phyloP scores from a whole-genome alignment of 1,140 invertebrate species.

The Papilio xuthus region DNA sequence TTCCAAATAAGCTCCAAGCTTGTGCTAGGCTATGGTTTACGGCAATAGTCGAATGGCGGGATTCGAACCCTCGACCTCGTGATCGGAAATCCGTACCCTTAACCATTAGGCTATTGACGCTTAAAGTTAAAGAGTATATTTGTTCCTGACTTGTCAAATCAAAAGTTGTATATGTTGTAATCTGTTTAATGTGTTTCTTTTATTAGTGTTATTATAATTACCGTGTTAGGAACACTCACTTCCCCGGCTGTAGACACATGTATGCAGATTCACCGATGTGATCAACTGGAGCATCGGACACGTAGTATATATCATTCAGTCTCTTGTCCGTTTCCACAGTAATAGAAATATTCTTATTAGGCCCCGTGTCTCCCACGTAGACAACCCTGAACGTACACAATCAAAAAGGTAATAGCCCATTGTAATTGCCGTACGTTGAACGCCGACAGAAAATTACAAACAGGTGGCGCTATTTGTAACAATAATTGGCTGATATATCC shows the following conservation, averaged over 20 bases:
- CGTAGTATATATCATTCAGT: conserved; percentile 69
- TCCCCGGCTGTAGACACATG: conserved; percentile 70
- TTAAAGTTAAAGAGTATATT: neutral
- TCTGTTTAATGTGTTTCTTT: neutral
- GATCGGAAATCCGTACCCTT: too few relatives aligned
- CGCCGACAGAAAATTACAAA: too few relatives aligned
- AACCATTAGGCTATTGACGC: too few relatives aligned
- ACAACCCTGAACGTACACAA: conserved; percentile 57
- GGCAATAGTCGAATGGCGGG: too few relatives aligned
- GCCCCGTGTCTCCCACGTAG: conserved; percentile 67
- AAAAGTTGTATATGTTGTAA: neutral
- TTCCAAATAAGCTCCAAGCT: too few relatives aligned
- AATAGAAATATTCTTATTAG: conserved; percentile 70
- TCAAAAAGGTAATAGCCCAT: neutral
- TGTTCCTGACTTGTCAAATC: neutral
- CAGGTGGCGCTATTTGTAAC: neutral
- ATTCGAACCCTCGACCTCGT: too few relatives aligned
- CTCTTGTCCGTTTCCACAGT: conserved; percentile 66
- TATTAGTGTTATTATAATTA: conserved; percentile 11
- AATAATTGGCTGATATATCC: too few relatives aligned
- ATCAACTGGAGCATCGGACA: conserved; percentile 66
- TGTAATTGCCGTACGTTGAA: too few relatives aligned
- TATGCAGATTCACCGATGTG: conserved; percentile 73
- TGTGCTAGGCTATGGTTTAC: too few relatives aligned
- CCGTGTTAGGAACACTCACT: conserved; percentile 47